Evolutionary conservation across 2,113 vertebrate species (phyloP), one percentile per base, ranked within the genome.

Genomic region (Plecturocebus donacophilus): DNA sequence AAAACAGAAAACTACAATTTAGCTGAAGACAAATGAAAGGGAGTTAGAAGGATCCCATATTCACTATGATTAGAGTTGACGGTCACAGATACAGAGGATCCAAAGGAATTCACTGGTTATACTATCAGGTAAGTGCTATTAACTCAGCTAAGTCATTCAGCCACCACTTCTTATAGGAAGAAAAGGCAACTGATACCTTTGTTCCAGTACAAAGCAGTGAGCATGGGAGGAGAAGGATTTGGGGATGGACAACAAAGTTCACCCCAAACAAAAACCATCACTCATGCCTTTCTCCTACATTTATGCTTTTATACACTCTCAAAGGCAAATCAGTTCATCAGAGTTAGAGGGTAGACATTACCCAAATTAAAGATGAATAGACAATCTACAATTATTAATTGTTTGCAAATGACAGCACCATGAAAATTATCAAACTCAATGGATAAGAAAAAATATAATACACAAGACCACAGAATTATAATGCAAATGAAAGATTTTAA

Each of bases 1-100:
- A 8, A 30, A 40, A 64, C 21, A 64, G 8, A 6, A 21, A 35
- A 49, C 5, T 6, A 21, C 1, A 11, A 8, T 40, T 12, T 20
- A 70, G 6, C 11, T 42, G 12, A 90, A 64, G 38, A 68, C 13
- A 94, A 86, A 38, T 6, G 3, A 6, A 30, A 32, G 8, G 3
- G 17, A 86, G 54, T 0, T 73, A 0, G 8, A 3, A 5, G 13
- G 8, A 1, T 21, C 54, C 13, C 5, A 0, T 32, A 10, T 8
- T 38, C 16, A n/a, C 30, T 9, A 8, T 11, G 8, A n/a, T 86
- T 13, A 81, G 30, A 52, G 16, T 45, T 61, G 27, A 5, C 30
- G 19, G 13, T 25, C n/a, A 42, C 6, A 73, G 32, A 20, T 20
- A 85, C 13, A 49, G 40, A 71, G 21, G 6, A 8, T 2, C 4